Percentiles rank a stretch among this genome's conserved stretches.
Evolutionary conservation across 2,888 invertebrate species (phyloP).

Genomic region (Linnaemya vulpina): DNA sequence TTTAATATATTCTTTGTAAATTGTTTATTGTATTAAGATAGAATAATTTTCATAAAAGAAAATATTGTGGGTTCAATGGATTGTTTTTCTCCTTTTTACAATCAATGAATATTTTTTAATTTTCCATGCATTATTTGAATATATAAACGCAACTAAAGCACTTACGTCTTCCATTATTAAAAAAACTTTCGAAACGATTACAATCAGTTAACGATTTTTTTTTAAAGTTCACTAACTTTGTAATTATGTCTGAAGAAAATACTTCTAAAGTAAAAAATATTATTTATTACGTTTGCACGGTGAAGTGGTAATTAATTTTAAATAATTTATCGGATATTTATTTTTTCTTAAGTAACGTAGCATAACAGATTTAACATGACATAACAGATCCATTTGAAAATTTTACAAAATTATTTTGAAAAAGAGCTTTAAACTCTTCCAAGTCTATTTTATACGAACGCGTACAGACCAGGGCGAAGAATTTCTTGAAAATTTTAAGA

Average conservation of each 20-base stretch:
- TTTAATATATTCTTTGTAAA: constrained; percentile 57
- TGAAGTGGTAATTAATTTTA: constrained; percentile 57
- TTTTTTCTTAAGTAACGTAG: too few species aligned
- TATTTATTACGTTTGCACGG: constrained; percentile 63
- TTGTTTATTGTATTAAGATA: constrained; percentile 30
- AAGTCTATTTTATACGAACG: too few species aligned
- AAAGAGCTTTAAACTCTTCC: too few species aligned
- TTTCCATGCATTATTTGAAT: constrained; percentile 27
- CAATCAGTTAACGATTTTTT: constrained; percentile 1
- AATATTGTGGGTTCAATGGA: constrained; percentile 58
- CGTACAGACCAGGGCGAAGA: too few species aligned
- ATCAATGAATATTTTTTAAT: constrained; percentile 28
- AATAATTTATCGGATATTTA: constrained; percentile 17
- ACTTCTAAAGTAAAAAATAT: not conserved
- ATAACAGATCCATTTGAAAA: too few species aligned
- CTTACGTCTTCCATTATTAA: constrained; percentile 33
- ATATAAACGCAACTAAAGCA: constrained; percentile 54
- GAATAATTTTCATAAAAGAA: constrained; percentile 28
- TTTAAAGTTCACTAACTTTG: not conserved
- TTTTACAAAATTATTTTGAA: too few species aligned
- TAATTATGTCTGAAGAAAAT: constrained; percentile 13
- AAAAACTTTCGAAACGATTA: constrained; percentile 40
- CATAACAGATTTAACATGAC: too few species aligned
- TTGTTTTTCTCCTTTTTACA: constrained; percentile 17
- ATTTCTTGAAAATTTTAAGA: too few species aligned